Conservation (phyloP, 2,113 vertebrate genomes). For the Aphyosemion australe region DNA sequence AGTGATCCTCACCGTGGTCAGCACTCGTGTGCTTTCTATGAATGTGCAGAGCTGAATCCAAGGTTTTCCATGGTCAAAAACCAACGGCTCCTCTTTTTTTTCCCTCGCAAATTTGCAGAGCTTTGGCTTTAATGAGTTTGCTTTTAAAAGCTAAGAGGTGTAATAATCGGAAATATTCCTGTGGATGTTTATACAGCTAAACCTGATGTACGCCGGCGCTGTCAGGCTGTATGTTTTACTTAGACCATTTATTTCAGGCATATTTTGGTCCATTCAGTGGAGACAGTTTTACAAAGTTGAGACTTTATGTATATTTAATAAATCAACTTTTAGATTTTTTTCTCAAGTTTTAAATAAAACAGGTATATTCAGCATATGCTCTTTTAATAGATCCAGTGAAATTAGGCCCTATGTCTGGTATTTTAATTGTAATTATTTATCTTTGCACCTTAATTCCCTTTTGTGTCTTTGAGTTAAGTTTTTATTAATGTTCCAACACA, state of each 20-base stretch:
- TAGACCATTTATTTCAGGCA: neutral
- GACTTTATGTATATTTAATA: too few relatives aligned
- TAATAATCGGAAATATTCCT: neutral
- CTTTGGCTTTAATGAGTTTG: constrained; percentile 9
- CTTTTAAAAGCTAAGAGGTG: constrained; percentile 1
- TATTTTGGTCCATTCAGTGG: neutral
- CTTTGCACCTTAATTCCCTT: neutral
- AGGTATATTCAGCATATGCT: too few relatives aligned
- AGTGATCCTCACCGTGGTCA: constrained; percentile 59
- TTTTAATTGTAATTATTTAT: neutral
- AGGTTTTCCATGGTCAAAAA: constrained; percentile 55
- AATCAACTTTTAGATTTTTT: too few relatives aligned
- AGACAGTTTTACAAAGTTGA: neutral
- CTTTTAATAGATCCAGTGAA: too few relatives aligned
- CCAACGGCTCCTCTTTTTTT: constrained; percentile 31
- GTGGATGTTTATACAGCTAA: neutral
- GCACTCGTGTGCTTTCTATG: constrained; percentile 46
- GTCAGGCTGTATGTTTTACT: too few relatives aligned
- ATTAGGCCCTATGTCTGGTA: too few relatives aligned
- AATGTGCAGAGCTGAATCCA: constrained; percentile 42
- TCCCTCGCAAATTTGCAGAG: neutral
- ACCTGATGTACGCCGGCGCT: neutral
- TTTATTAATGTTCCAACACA: neutral
- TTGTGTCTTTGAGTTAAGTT: neutral
- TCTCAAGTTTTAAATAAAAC: neutral